phyloP scores from a whole-genome alignment of 2,113 vertebrate genomes.

The Alethe diademata region DNA sequence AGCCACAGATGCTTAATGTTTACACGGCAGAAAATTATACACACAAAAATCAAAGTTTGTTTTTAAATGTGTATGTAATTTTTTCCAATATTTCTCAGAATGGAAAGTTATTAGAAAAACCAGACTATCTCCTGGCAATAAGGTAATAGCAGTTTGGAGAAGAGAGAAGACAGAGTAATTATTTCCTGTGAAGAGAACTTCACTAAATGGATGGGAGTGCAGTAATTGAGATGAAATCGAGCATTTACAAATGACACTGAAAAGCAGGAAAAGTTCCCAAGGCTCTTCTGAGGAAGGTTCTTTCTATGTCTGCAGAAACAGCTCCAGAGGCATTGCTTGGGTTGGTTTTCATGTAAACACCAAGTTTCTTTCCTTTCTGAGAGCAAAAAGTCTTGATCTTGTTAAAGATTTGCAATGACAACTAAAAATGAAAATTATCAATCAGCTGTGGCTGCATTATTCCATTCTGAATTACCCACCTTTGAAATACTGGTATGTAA shows the following conservation, averaged over 20 bases:
- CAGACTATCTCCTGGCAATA: background rate
- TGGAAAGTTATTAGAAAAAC: background rate
- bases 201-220: background rate
- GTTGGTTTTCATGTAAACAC: background rate
- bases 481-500: background rate
- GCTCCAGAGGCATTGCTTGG: background rate
- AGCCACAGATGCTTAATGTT: background rate
- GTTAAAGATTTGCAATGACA: background rate
- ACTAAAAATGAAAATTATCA: background rate
- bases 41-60: background rate
- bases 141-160: background rate
- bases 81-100: background rate
- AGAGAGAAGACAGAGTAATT: background rate
- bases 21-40: background rate
- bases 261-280: background rate
- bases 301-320: background rate
- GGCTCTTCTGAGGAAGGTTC: background rate
- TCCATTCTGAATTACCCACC: background rate
- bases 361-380: background rate
- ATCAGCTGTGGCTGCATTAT: background rate
- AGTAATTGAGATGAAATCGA: background rate
- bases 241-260: background rate
- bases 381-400: background rate
- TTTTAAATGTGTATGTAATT: accelerated
- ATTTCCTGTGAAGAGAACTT: background rate